These are phyloP conservation scores for Pomacea maculata DNA, from an alignment of 1,140 invertebrate species.

Conservation along the genomic window DNA sequence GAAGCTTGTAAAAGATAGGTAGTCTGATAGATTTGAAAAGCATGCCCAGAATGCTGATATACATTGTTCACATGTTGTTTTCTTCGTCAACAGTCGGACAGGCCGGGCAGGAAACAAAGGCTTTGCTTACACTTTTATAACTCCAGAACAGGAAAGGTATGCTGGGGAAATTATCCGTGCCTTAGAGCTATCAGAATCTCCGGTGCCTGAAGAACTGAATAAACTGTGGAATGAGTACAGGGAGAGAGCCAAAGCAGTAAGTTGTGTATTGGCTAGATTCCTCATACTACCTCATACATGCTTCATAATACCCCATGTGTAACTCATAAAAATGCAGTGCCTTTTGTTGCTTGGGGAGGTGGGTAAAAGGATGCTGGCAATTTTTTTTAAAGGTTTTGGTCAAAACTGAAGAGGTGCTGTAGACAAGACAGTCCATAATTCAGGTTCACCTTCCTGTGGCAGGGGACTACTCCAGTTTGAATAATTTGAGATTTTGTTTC, in stretches of 20 bases:
- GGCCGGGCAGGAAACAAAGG: conserved; percentile 96
- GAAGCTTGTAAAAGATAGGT: too few relatives aligned
- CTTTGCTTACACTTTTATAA: conserved; percentile 94
- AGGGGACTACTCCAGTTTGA: too few relatives aligned
- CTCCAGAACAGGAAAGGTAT: conserved; percentile 91
- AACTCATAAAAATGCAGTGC: neutral
- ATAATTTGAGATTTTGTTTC: too few relatives aligned
- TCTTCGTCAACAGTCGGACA: conserved; percentile 66
- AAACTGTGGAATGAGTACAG: conserved; percentile 91
- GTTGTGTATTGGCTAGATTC: conserved; percentile 48
- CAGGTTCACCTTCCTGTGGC: too few relatives aligned
- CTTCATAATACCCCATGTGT: too few relatives aligned
- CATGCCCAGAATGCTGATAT: too few relatives aligned
- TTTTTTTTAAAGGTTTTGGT: too few relatives aligned
- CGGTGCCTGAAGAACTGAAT: conserved; percentile 80
- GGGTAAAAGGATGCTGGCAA: too few relatives aligned
- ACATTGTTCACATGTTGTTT: neutral
- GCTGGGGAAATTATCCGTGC: conserved; percentile 93
- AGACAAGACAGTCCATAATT: too few relatives aligned
- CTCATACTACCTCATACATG: neutral
- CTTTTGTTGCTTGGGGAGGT: too few relatives aligned
- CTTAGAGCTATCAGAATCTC: conserved; percentile 82
- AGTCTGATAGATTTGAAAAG: neutral
- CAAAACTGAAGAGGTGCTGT: too few relatives aligned
- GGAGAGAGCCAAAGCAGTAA: conserved; percentile 85